Evolutionary conservation across 1,140 invertebrate genomes (phyloP), one percentile per base, ranked within the genome.

Genomic region (Magallana gigas): DNA sequence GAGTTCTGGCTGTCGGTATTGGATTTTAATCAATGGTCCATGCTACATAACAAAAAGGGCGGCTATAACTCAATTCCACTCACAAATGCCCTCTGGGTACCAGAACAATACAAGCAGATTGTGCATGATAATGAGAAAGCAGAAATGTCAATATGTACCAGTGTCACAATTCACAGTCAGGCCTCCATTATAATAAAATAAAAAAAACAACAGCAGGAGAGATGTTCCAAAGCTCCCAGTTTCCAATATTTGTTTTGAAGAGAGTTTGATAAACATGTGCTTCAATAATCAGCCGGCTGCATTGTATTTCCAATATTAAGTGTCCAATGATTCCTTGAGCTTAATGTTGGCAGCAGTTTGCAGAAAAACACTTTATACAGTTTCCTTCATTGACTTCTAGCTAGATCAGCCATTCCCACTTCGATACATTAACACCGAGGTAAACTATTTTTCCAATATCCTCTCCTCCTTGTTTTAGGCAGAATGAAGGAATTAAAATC

Each of bases 11-110:
- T 76, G 68, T 76, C 68, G 29, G 36, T 76, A 76, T 76, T 76
- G 68, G 68, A 76, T 76, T 76, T 76, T 76, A 11, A 76, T 76
- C 68, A 76, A 76, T 76, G 68, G 23, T 76, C 68, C 36, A 76
- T 29, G 68, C 68, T 29, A 29, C 23, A 18, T 76, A 76, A 76
- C 68, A 36, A 76, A 76, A 76, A 29, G 36, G 18, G 11, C 23
- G 23, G 23, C 64, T 9, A 18, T 36, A 11, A 23, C 64, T 71
- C n/a, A 76, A 76, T 76, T 76, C 68, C 68, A 76, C 68, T 9
- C 8, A 29, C 11, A 76, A 76, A 76, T 76, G 23, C 18, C 23
- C 23, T 36, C 23, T 36, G 29, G 68, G 68, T 76, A 76, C 12
- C 12, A 76, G 68, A 76, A 76, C 68, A 76, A 76, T 48, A 29